Conservation (phyloP, 37 sponge, comb jelly and placozoan species). For the Ephydatia muelleri region DNA sequence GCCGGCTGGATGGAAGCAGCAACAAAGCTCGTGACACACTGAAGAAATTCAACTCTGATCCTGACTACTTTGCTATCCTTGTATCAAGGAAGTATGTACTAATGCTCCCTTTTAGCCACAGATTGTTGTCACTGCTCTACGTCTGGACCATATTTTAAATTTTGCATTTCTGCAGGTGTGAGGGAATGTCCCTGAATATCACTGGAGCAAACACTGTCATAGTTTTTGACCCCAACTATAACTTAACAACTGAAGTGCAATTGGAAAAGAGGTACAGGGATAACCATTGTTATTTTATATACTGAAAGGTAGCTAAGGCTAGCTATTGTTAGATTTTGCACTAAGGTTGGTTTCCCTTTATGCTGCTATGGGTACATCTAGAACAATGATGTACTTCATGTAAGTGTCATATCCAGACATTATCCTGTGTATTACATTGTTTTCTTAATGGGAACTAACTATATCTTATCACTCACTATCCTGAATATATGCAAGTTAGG, state of each 20-base stretch:
- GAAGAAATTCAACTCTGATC: slow-evolving; percentile 48
- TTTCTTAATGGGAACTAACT: too few species aligned
- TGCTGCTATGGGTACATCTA: too few species aligned
- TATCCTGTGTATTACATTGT: too few species aligned
- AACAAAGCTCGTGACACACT: slow-evolving; percentile 23
- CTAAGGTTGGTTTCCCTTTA: too few species aligned
- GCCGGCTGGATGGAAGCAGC: slow-evolving; percentile 53
- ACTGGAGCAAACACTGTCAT: slow-evolving; percentile 61
- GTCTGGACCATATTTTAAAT: slow-evolving; percentile 1
- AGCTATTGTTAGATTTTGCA: not conserved
- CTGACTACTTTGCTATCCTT: slow-evolving; percentile 39
- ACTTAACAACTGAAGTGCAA: slow-evolving; percentile 51
- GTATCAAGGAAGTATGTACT: slow-evolving; percentile 44
- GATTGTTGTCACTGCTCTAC: not conserved
- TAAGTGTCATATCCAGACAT: too few species aligned
- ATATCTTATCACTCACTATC: too few species aligned
- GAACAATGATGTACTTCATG: not conserved
- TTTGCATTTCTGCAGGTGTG: slow-evolving; percentile 27
- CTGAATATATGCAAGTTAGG: too few species aligned
- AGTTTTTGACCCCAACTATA: slow-evolving; percentile 68
- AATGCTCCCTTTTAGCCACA: not conserved
- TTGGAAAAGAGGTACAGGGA: slow-evolving; percentile 49
- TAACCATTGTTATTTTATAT: not conserved
- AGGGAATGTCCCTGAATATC: slow-evolving; percentile 55
- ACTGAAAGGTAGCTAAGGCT: not conserved